Evolutionary conservation across 2,797 vertebrate genomes (phyloP).

Genomic region (Phalanger gymnotis): DNA sequence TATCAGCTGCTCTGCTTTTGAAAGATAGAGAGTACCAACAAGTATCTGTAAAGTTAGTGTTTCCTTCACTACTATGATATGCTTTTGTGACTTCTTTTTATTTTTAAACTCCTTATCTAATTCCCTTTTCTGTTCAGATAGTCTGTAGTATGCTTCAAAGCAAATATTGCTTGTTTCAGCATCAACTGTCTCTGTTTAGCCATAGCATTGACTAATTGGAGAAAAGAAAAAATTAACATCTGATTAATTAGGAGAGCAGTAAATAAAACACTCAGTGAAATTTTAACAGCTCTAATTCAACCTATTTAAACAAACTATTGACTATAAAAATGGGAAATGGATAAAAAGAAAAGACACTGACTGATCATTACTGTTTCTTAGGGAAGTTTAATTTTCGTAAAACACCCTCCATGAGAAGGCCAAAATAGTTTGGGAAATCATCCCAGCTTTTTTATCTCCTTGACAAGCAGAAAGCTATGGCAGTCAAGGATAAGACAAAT

Average conservation of each 20-base stretch:
- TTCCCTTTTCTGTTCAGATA: neutral
- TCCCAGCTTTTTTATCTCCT: neutral
- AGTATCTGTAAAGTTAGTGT: neutral
- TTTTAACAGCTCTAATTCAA: neutral
- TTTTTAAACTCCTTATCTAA: neutral
- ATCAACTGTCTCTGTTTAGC: neutral
- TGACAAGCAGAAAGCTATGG: neutral
- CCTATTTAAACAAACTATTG: neutral
- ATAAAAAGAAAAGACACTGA: neutral
- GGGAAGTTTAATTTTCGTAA: neutral
- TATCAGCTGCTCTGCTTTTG: neutral
- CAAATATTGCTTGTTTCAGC: neutral
- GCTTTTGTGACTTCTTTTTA: neutral
- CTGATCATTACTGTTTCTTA: neutral
- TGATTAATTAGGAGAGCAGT: neutral
- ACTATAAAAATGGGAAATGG: neutral
- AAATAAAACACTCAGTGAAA: neutral
- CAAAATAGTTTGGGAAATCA: neutral
- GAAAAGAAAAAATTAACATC: neutral
- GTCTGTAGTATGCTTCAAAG: neutral
- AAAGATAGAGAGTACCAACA: neutral
- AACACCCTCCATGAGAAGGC: neutral
- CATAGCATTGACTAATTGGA: neutral
- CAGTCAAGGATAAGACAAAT: neutral
- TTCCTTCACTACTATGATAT: neutral